Conservation (phyloP, 2,888 invertebrate species). For the Dryococelus australis region DNA sequence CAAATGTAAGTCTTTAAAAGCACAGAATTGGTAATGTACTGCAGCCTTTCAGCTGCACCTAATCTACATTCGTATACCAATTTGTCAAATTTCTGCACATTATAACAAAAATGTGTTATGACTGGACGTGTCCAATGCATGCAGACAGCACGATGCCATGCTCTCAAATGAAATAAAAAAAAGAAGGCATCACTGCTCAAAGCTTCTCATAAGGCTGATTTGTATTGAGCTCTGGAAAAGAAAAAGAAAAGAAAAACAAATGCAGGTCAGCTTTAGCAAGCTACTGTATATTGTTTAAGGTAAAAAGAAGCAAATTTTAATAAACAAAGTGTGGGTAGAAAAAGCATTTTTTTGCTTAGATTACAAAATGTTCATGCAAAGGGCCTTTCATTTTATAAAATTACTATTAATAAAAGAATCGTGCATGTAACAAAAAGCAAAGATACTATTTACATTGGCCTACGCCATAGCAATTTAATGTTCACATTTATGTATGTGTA, state of each 20-base stretch:
- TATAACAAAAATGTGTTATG: not conserved
- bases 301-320: not conserved
- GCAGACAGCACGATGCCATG: constrained; percentile 20
- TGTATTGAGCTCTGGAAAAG: constrained; percentile 87
- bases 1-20: not conserved
- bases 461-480: too few relatives aligned
- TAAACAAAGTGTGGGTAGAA: not conserved
- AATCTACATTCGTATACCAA: not conserved
- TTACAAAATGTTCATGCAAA: not conserved
- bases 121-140: constrained; percentile 25
- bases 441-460: too few relatives aligned
- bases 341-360: not conserved
- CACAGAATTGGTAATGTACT: not conserved
- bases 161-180: constrained; percentile 27
- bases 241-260: constrained; percentile 34
- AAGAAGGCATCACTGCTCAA: constrained; percentile 61
- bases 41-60: not conserved
- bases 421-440: too few relatives aligned
- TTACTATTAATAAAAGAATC: too few relatives aligned
- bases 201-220: constrained; percentile 93
- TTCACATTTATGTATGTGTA: too few relatives aligned
- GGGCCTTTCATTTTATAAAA: not conserved
- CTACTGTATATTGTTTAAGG: not conserved
- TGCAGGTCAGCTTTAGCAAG: constrained; percentile 29
- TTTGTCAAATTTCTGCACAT: not conserved